Percentiles rank a stretch among this genome's conserved stretches.
Conservation (phyloP, 2,888 invertebrate species). For the Peribatodes rhomboidaria region DNA sequence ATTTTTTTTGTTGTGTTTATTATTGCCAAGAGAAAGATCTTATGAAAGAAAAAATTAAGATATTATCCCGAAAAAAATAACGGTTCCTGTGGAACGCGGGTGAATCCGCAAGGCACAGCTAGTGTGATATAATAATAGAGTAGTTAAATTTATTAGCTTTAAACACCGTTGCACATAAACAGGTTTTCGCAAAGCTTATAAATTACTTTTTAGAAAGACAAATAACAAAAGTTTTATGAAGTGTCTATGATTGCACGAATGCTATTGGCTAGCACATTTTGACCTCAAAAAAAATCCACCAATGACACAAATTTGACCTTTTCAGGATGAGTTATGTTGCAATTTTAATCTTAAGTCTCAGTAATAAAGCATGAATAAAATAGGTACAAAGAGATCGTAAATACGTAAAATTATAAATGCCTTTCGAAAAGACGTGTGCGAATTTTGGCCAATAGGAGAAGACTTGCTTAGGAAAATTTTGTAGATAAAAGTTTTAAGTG, state of each 20-base stretch:
- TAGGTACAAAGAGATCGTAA: background rate
- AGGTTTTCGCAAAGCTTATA: background rate
- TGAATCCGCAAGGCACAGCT: too few relatives aligned
- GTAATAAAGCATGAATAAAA: slow-evolving; percentile 4
- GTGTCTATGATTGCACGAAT: background rate
- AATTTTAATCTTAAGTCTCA: background rate
- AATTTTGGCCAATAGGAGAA: slow-evolving; percentile 18
- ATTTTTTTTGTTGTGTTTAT: too few relatives aligned
- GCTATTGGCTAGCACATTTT: slow-evolving; percentile 12
- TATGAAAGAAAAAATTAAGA: too few relatives aligned
- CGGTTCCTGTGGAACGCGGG: too few relatives aligned
- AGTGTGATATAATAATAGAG: too few relatives aligned
- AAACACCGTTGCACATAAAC: slow-evolving; percentile 1
- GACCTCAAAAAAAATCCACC: background rate
- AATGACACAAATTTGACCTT: slow-evolving; percentile 10
- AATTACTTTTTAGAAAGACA: background rate
- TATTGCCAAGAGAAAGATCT: too few relatives aligned
- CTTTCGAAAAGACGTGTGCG: slow-evolving; percentile 4
- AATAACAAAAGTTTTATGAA: background rate
- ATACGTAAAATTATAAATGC: background rate
- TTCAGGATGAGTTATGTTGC: background rate
- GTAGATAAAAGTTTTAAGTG: background rate
- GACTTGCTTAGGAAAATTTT: slow-evolving; percentile 4
- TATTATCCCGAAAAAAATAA: too few relatives aligned
- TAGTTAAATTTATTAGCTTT: background rate